Evolutionary conservation across 1,140 invertebrate species (phyloP).

Genomic region (Solen grandis): DNA sequence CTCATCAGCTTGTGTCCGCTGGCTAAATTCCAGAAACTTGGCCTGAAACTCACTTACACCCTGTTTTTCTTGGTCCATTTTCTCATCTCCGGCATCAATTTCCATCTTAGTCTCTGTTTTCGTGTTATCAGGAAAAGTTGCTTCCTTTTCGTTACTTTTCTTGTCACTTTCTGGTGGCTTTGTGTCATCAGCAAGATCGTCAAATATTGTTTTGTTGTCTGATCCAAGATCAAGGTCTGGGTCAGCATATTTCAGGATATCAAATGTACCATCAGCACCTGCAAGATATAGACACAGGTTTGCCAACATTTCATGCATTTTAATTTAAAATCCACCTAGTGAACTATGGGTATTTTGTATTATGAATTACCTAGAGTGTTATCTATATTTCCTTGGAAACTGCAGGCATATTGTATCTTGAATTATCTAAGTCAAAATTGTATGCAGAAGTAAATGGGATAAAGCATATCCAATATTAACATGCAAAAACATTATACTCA

Average conservation of each 20-base stretch:
- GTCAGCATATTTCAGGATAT: slow-evolving; percentile 96
- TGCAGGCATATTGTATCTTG: too few relatives aligned
- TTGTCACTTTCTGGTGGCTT: slow-evolving; percentile 62
- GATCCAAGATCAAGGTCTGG: slow-evolving; percentile 90
- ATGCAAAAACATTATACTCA: too few relatives aligned
- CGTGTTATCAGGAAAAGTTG: slow-evolving; percentile 54
- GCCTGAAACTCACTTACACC: slow-evolving; percentile 77
- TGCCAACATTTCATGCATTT: background rate
- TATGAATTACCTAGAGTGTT: too few relatives aligned
- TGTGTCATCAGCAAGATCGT: slow-evolving; percentile 81
- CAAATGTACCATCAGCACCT: slow-evolving; percentile 94
- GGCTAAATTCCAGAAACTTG: slow-evolving; percentile 82
- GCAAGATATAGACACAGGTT: slow-evolving; percentile 57
- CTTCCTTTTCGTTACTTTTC: slow-evolving; percentile 48
- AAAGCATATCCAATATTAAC: too few relatives aligned
- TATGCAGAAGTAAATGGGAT: too few relatives aligned
- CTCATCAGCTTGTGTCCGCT: slow-evolving; percentile 68
- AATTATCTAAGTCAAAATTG: too few relatives aligned
- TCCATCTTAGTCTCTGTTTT: slow-evolving; percentile 38
- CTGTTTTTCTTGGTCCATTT: background rate
- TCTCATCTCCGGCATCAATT: background rate
- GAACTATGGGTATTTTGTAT: too few relatives aligned
- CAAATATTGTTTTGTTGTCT: slow-evolving; percentile 72
- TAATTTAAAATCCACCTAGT: too few relatives aligned
- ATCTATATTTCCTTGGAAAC: too few relatives aligned